A percentile compares a stretch with the other conserved stretches of the same genome.
Conservation (phyloP, 2,888 invertebrate genomes). For the Apodemia duryi region DNA sequence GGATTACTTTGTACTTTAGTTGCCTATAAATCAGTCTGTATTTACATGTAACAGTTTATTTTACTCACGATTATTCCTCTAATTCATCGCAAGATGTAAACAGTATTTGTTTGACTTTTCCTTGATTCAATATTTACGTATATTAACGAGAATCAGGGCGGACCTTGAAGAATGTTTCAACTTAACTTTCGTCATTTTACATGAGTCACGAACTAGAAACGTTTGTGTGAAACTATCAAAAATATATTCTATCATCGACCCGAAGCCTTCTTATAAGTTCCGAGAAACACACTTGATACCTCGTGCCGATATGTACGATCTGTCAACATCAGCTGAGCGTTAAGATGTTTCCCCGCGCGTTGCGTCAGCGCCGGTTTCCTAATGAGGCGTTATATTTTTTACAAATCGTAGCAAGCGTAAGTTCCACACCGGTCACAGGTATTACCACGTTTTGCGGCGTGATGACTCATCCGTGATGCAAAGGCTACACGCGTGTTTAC, state of each 20-base stretch:
- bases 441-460: constrained; percentile 34
- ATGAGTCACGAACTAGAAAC: constrained; percentile 57
- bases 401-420: constrained; percentile 37
- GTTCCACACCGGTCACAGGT: constrained; percentile 44
- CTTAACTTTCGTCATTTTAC: constrained; percentile 77
- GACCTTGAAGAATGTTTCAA: constrained; percentile 60
- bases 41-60: constrained; percentile 18
- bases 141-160: constrained; percentile 42
- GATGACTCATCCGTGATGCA: constrained; percentile 34
- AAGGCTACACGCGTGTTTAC: constrained; percentile 58
- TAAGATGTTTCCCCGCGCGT: constrained; percentile 49
- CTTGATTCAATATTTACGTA: constrained; percentile 41
- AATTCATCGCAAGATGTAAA: constrained; percentile 28
- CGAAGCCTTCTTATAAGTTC: constrained; percentile 38
- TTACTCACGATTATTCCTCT: constrained; percentile 26
- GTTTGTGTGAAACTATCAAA: constrained; percentile 44
- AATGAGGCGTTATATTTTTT: constrained; percentile 33
- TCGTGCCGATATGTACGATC: constrained; percentile 31
- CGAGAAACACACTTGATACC: constrained; percentile 32
- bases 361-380: constrained; percentile 44
- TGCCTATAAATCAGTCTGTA: constrained; percentile 21
- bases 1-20: constrained; percentile 19
- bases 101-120: constrained; percentile 51
- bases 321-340: constrained; percentile 67
- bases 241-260: constrained; percentile 37